These are phyloP conservation scores for Scomber scombrus DNA, from an alignment of 2,113 vertebrate species.

Conservation along the genomic window DNA sequence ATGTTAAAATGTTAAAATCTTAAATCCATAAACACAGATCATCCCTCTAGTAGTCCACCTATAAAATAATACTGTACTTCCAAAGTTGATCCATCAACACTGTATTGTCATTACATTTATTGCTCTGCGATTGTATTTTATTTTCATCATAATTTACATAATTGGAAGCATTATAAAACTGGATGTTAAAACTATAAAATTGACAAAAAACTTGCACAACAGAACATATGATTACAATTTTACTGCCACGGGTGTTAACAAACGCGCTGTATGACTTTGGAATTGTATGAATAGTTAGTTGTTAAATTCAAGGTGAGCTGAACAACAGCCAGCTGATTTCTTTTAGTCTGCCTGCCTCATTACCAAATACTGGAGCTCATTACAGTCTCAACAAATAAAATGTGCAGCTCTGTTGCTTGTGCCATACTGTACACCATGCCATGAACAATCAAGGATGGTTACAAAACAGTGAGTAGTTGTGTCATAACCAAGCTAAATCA, in stretches of 20 bases:
- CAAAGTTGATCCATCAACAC: not conserved
- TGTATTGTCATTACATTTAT: not conserved
- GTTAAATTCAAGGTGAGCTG: slow-evolving; percentile 40
- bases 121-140: no score
- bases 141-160: no score
- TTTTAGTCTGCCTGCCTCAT: slow-evolving; percentile 46
- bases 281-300: slow-evolving; percentile 40
- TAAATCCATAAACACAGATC: not conserved
- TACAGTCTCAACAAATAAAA: slow-evolving; percentile 58
- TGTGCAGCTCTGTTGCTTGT: slow-evolving; percentile 30
- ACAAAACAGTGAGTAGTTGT: no score
- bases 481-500: slow-evolving; percentile 29
- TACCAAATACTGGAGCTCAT: slow-evolving; percentile 62
- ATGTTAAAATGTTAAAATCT: no score
- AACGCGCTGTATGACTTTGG: slow-evolving; percentile 24
- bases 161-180: no score
- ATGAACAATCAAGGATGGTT: slow-evolving; percentile 24
- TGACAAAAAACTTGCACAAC: no score
- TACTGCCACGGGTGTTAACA: slow-evolving; percentile 37
- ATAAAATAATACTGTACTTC: not conserved
- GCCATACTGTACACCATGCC: not conserved
- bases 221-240: slow-evolving; percentile 56
- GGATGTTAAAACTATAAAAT: no score
- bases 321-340: slow-evolving; percentile 46
- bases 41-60: not conserved